phyloP scores from a whole-genome alignment of 2,113 vertebrate species.

The Heterocephalus glaber region DNA sequence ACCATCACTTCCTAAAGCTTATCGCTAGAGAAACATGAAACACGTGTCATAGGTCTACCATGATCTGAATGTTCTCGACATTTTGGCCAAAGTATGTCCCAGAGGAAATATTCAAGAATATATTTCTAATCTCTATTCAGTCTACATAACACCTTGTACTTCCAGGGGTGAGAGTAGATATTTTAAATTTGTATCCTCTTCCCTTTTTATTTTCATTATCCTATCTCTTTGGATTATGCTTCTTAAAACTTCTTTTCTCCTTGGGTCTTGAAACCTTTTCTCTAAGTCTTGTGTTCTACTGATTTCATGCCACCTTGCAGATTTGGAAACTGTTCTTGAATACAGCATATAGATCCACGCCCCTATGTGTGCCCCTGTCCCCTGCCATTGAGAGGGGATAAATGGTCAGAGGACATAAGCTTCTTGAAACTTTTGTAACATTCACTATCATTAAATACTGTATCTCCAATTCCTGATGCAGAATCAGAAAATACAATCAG shows the following conservation, averaged over 20 bases:
- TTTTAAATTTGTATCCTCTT: neutral
- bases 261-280: neutral
- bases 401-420: neutral
- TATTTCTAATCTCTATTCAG: neutral
- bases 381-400: rapidly evolving
- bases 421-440: neutral
- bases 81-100: neutral
- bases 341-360: rapidly evolving
- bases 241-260: neutral
- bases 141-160: neutral
- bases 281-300: neutral
- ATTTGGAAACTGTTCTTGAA: neutral
- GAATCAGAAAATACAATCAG: neutral
- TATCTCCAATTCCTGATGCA: neutral
- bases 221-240: neutral
- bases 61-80: neutral
- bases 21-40: neutral
- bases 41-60: rapidly evolving
- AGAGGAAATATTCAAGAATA: neutral
- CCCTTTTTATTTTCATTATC: neutral
- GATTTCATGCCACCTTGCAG: neutral
- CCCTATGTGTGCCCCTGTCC: too few species aligned
- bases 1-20: neutral
- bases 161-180: rapidly evolving
- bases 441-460: neutral